Conservation (phyloP, 2,797 vertebrate species). For the Erpetoichthys calabaricus region DNA sequence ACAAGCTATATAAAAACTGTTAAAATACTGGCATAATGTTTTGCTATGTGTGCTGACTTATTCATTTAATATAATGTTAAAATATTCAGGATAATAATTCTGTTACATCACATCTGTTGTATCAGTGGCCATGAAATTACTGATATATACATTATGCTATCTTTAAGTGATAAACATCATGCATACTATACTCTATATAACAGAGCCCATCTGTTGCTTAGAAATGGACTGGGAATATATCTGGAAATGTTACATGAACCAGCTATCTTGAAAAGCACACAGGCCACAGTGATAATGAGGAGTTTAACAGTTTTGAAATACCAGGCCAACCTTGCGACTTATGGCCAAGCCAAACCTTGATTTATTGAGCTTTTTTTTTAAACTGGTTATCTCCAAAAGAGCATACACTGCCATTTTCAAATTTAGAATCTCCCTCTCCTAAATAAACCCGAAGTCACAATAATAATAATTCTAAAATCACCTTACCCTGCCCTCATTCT, state of each 20-base stretch:
- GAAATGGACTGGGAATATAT: neutral
- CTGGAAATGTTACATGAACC: neutral
- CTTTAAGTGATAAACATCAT: neutral
- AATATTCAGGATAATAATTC: too few species aligned
- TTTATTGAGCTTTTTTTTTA: conserved; percentile 1
- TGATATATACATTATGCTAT: too few species aligned
- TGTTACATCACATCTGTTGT: too few species aligned
- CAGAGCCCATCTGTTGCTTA: neutral
- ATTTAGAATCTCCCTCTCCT: conserved; percentile 14
- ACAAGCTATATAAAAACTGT: too few species aligned
- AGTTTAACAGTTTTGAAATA: neutral
- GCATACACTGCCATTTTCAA: conserved; percentile 8
- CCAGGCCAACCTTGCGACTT: conserved; percentile 1
- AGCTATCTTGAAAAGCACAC: conserved; percentile 6
- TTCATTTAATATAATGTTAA: too few species aligned
- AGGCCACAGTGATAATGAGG: conserved; percentile 7
- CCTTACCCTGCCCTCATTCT: conserved; percentile 15
- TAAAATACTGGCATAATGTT: too few species aligned
- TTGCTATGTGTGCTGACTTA: too few species aligned
- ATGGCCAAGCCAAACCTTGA: conserved; percentile 7
- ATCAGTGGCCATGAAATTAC: too few species aligned
- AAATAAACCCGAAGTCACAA: neutral
- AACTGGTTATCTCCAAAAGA: conserved; percentile 18
- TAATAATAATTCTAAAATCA: conserved; percentile 12
- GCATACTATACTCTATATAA: neutral